Conservation (phyloP, 2,113 vertebrate species). For the Monarcha castaneiventris region DNA sequence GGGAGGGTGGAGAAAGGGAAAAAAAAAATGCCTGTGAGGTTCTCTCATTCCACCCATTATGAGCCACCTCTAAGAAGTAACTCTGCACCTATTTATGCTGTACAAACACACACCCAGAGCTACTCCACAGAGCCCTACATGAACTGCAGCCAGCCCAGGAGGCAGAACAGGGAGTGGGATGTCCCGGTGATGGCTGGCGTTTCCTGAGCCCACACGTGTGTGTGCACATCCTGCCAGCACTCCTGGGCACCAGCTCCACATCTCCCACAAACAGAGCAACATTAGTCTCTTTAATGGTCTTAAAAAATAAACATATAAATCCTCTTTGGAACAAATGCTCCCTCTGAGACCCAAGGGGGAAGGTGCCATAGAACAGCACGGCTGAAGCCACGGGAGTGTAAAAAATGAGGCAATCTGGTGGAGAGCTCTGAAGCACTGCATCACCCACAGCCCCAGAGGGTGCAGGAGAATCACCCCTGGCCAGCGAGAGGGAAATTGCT, state of each 20-base stretch:
- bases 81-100: neutral
- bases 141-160: neutral
- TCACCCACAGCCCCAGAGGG: neutral
- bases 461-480: neutral
- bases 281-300: neutral
- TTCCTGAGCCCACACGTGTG: neutral
- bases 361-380: rapidly evolving
- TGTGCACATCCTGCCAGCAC: neutral
- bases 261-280: neutral
- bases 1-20: too few relatives aligned
- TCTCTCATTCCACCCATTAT: neutral
- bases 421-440: neutral
- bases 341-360: neutral
- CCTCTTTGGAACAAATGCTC: neutral
- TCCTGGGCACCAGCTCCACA: neutral
- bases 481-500: neutral
- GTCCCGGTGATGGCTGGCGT: rapidly evolving
- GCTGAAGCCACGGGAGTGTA: neutral
- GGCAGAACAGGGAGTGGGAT: neutral
- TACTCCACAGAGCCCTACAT: rapidly evolving
- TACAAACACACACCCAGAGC: neutral
- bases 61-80: neutral
- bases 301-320: neutral
- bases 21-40: neutral
- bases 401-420: neutral